Conservation (phyloP, 2,113 vertebrate species). For the Triplophysa tibetana region DNA sequence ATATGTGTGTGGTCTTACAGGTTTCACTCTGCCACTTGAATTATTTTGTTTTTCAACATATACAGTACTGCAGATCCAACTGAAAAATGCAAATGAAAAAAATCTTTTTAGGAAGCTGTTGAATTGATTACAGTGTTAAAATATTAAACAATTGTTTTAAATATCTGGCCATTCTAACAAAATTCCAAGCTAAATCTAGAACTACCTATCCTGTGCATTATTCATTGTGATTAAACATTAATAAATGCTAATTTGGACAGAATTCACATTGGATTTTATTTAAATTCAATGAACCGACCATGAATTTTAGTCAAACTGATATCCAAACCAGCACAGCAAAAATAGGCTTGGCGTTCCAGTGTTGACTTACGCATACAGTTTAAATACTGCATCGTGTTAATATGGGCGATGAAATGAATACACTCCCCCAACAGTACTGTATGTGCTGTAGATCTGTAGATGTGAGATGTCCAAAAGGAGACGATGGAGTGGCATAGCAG, state of each 20-base stretch:
- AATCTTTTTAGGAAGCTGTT: not conserved
- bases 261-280: constrained; percentile 17
- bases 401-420: too few species aligned
- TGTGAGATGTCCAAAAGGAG: too few species aligned
- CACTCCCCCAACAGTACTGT: too few species aligned
- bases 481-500: too few species aligned
- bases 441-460: too few species aligned
- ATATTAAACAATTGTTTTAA: not conserved
- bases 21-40: too few species aligned
- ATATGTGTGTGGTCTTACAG: too few species aligned
- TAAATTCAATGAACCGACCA: constrained; percentile 26
- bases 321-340: not conserved
- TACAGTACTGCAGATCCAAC: too few species aligned
- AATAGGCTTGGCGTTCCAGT: too few species aligned
- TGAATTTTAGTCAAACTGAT: constrained; percentile 17
- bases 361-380: too few species aligned
- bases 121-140: not conserved
- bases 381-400: too few species aligned
- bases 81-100: not conserved
- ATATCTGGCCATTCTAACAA: not conserved
- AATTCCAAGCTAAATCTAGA: constrained; percentile 25
- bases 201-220: not conserved
- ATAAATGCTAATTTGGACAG: constrained; percentile 22
- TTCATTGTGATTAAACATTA: constrained; percentile 39
- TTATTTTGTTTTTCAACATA: too few species aligned